A percentile compares a stretch with the other conserved stretches of the same genome.
These are phyloP conservation scores for Bimastos eiseni DNA, from an alignment of 2,888 invertebrate species.

Conservation along the genomic window DNA sequence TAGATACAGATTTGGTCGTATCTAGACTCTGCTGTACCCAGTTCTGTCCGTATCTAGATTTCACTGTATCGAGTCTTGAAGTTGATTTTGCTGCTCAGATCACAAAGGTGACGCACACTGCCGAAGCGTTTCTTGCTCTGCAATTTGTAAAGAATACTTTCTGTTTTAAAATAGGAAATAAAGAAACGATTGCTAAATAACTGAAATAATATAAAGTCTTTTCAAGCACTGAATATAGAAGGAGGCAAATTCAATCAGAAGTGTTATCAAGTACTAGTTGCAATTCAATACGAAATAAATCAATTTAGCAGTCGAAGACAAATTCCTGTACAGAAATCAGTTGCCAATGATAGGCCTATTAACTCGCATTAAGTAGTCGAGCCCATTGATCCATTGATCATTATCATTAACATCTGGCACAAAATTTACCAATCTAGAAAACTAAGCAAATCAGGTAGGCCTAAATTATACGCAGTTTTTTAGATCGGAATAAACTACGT, in stretches of 20 bases:
- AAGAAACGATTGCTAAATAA: not conserved
- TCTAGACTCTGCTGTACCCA: not conserved
- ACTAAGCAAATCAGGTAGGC: not conserved
- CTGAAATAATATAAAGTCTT: not conserved
- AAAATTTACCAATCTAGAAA: not conserved
- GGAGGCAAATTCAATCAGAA: not conserved
- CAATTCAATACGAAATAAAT: not conserved
- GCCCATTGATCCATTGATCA: too few species aligned
- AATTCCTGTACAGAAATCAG: not conserved
- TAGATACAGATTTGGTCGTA: too few species aligned
- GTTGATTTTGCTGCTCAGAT: constrained; percentile 38
- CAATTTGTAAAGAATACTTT: constrained; percentile 26
- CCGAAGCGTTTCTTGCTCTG: constrained; percentile 48
- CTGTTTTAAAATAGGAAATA: not conserved
- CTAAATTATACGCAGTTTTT: not conserved
- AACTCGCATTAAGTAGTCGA: too few species aligned
- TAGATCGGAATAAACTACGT: too few species aligned
- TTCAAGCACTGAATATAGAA: not conserved
- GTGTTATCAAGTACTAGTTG: not conserved
- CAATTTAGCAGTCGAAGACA: not conserved
- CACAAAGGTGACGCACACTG: constrained; percentile 45
- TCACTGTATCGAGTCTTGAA: constrained; percentile 30
- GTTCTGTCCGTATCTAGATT: constrained; percentile 18
- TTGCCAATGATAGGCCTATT: not conserved
- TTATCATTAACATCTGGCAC: not conserved